Percentiles rank a stretch among this genome's conserved stretches.
Evolutionary conservation across 2,797 vertebrate species (phyloP).

Genomic region (Craterocephalus amniculus): DNA sequence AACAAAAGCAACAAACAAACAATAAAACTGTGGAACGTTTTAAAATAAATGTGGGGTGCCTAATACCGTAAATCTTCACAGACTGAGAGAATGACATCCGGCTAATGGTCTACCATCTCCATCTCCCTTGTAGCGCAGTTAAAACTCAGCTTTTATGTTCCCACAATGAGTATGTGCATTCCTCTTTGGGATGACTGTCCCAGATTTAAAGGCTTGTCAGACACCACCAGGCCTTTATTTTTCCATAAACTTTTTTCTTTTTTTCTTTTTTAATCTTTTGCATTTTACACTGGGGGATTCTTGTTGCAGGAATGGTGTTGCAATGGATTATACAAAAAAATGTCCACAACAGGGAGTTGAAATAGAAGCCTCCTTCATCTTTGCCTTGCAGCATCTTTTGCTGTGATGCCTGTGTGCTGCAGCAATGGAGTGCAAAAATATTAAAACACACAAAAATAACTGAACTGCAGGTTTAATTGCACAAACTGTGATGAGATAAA

Average conservation of each 20-base stretch:
- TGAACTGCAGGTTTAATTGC: constrained; percentile 48
- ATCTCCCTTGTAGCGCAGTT: constrained; percentile 65
- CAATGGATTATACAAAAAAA: constrained; percentile 74
- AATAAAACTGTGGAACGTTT: constrained; percentile 42
- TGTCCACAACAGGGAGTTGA: constrained; percentile 78
- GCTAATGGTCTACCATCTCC: constrained; percentile 72
- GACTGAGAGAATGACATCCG: constrained; percentile 50
- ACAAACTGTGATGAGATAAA: constrained; percentile 18
- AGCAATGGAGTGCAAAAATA: constrained; percentile 49
- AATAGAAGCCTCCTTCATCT: constrained; percentile 73
- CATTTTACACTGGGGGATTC: constrained; percentile 69
- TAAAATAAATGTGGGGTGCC: constrained; percentile 37
- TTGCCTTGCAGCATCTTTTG: constrained; percentile 67
- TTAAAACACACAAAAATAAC: constrained; percentile 51
- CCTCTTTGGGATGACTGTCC: constrained; percentile 80
- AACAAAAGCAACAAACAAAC: constrained; percentile 24
- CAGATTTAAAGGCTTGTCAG: constrained; percentile 83
- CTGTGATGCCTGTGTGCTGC: constrained; percentile 58
- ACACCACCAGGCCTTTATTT: constrained; percentile 77
- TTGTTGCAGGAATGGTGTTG: constrained; percentile 66
- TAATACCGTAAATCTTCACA: constrained; percentile 53
- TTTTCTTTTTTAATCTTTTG: constrained; percentile 64
- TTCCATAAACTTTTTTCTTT: constrained; percentile 65
- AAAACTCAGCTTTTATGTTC: constrained; percentile 74
- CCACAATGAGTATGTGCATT: constrained; percentile 73